Evolutionary conservation across 2,797 vertebrate species (phyloP).

Genomic region (Smutsia gigantea): DNA sequence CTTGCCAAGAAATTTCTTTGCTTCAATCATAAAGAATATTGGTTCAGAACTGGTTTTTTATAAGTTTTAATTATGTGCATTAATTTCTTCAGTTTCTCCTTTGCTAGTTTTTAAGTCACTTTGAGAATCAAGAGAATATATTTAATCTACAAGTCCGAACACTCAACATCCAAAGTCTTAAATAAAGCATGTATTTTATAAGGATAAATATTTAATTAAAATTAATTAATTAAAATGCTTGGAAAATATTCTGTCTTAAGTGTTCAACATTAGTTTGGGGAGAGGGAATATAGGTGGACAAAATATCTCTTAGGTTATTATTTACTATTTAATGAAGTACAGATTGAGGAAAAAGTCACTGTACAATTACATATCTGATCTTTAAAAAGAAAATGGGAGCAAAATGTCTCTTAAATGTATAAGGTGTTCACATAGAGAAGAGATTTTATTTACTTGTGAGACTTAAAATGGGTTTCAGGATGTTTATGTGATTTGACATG

Average conservation of each 20-base stretch:
- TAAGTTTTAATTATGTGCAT: neutral
- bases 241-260: neutral
- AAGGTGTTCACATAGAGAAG: neutral
- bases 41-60: neutral
- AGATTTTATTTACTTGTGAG: neutral
- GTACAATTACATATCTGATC: neutral
- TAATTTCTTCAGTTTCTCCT: slow-evolving; percentile 1
- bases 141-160: neutral
- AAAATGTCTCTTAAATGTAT: neutral
- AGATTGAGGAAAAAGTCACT: neutral
- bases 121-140: neutral
- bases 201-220: neutral
- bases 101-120: neutral
- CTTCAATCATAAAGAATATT: neutral
- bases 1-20: neutral
- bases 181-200: neutral
- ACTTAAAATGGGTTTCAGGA: neutral
- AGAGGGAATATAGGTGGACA: neutral
- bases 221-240: slow-evolving; percentile 13
- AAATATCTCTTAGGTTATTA: neutral
- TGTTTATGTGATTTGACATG: neutral
- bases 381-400: slow-evolving; percentile 20
- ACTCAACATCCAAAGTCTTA: neutral
- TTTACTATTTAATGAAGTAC: neutral
- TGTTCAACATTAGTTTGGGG: neutral